Evolutionary conservation across 2,113 vertebrate genomes (phyloP), one percentile per base, ranked within the genome.

Genomic region (Lagopus muta): DNA sequence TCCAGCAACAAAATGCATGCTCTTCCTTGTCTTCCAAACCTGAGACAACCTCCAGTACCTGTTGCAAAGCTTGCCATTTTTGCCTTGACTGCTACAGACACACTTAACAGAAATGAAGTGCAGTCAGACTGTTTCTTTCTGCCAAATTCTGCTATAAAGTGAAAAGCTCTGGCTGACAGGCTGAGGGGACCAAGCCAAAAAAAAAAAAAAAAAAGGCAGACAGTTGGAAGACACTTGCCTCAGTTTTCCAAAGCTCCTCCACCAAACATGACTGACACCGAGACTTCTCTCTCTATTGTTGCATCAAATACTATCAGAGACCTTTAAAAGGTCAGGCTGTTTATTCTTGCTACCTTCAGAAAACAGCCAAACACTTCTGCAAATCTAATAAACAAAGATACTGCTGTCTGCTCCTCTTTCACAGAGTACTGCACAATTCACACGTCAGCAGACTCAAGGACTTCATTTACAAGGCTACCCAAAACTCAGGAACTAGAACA

Each of bases 301-400:
- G 36, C 85, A 89, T 22, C 36, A 78, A 77, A 48, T 32, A 66
- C 8, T 48, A 61, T 43, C 73, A 72, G 18, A 66, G 30, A 32
- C 19, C 13, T 21, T 6, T 15, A 75, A 87, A 62, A 1, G 2
- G 30, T 14, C 40, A 64, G 47, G 32, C 47, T 71, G 30, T 4
- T 1, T 30, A 61, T 69, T 72, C 83, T 86, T 65, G 36, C 83
- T 79, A 58, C 40, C 2, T 3, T 61, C 32, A 86, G 65, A 90
- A 81, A 88, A 72, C 3, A 73, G 60, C 14, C 79, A 82, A 89
- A 72, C 42, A 71, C 15, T 84, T 86, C 54, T 75, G 66, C 30
- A 94, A 67, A 76, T 69, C 19, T 12, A 84, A n/a, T 58, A 77
- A 86, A 75, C 18, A 84, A 69, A 94, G 90, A 88, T 80, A 92